Evolutionary conservation across 2,888 invertebrate species (phyloP), one percentile per base, ranked within the genome.

Genomic region (Ophraella communa): DNA sequence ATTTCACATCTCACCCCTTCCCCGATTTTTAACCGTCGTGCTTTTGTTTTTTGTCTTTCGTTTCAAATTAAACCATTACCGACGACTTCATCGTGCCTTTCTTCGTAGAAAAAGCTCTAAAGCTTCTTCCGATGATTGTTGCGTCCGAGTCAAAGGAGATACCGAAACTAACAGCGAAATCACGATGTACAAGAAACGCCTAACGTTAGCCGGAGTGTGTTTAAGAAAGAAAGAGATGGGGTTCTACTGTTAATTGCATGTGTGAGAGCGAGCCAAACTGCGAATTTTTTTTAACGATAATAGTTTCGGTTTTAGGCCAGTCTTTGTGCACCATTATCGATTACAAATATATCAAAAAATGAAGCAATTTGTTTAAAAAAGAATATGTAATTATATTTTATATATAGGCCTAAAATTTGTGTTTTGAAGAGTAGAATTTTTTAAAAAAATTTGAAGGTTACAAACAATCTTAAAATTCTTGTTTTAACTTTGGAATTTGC

Each of bases 161-260:
- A 52, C 17, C 52, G 51, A 52, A 52, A 53, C 60, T 52, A 30
- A 44, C 23, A 33, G 2, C 20, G 14, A 58, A n/a, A 49, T 47
- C 39, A 24, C 24, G 23, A 51, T 17, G 45, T 23, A 33, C 18
- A 39, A 35, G 35, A 59, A 39, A 35, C 49, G 39, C 14, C 17
- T 39, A 21, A 51, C 47, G 57, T 33, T 42, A 21, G 52, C 27
- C 27, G 42, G 21, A 20, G 14, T 42, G 24, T 11, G 35, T 49
- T 21, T 27, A 27, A 58, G 18, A 35, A 18, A 56, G 44, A 60
- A 27, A 59, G 51, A 51, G 8, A n/a, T n/a, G n/a, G n/a, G 33
- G 30, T 18, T 17, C 3, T 49, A 49, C 17, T 47, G 47, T 14
- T 47, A 47, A 47, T 47, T 49, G 49, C 27, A 17, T n/a, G 27